Evolutionary conservation across 1,140 invertebrate genomes (phyloP), one percentile per base, ranked within the genome.

Genomic region (Stegodyphus mimosarum): DNA sequence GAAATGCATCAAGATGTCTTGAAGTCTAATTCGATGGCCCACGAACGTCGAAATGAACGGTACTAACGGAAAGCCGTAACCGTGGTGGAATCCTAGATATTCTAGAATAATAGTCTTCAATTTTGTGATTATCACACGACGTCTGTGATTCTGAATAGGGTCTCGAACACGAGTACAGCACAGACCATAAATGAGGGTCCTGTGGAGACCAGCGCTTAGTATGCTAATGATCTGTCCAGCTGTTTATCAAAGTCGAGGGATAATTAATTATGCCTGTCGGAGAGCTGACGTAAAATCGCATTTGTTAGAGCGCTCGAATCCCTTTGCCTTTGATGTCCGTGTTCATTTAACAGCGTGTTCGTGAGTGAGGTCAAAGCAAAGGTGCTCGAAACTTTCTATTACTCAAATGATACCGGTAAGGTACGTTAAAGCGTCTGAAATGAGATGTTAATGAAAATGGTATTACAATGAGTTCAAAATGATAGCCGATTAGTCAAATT

Each of bases 161-260:
- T 60, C 72, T 55, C 33, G 51, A 60, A 18, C 72, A 18, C 9
- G 55, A 11, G 72, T 18, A 52, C 18, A 52, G 33, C 53, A 52
- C 17, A 74, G 55, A 52, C 72, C 72, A 50, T 74, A 74, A 55
- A 53, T 74, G 51, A 60, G 53, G 72, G 72, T 17, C 18, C 53
- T 74, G n/a, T 60, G 18, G 72, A 74, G 72, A 18, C 53, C 50
- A 55, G 18, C 72, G 53, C 72, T 74, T 74, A 74, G 50, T 74
- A 74, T 60, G 72, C 72, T 74, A 74, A 74, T 74, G 72, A 74
- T 74, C 72, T 74, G 53, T 60, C 53, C 72, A 53, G 51, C 72
- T 74, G 53, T 74, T 74, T 74, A 74, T 74, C 72, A 74, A 74
- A 74, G 72, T 33, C 72, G 53, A 51, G n/a, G 52, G 53, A 55